Evolutionary conservation across 2,888 invertebrate genomes (phyloP).

Genomic region (Pycnomerus fuliginosus): DNA sequence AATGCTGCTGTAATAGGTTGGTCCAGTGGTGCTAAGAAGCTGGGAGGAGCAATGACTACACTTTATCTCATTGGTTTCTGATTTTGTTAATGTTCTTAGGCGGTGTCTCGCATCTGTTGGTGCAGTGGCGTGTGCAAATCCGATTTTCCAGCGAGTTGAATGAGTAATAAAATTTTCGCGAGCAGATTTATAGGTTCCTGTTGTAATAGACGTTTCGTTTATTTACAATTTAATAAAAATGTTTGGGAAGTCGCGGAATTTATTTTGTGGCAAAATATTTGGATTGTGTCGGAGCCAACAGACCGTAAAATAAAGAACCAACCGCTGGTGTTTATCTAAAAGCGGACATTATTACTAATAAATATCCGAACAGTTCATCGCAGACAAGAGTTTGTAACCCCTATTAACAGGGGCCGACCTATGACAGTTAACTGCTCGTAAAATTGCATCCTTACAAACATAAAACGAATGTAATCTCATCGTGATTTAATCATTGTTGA

Average conservation of each 20-base stretch:
- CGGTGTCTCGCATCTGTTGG: slow-evolving; percentile 28
- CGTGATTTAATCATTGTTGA: slow-evolving; percentile 3
- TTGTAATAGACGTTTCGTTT: not conserved
- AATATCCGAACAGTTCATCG: slow-evolving; percentile 21
- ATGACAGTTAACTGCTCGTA: slow-evolving; percentile 39
- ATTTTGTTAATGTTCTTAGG: slow-evolving; percentile 31
- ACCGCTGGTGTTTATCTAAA: slow-evolving; percentile 19
- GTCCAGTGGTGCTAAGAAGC: slow-evolving; percentile 33
- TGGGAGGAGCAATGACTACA: slow-evolving; percentile 37
- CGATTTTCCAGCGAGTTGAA: too few species aligned
- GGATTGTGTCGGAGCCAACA: slow-evolving; percentile 14
- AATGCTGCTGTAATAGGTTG: slow-evolving; percentile 37
- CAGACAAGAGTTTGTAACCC: slow-evolving; percentile 24
- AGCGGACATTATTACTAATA: slow-evolving; percentile 23
- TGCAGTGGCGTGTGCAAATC: slow-evolving; percentile 9
- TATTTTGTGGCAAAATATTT: slow-evolving; percentile 12
- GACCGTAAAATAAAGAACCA: slow-evolving; percentile 16
- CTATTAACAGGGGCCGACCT: slow-evolving; percentile 31
- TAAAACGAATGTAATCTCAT: slow-evolving; percentile 30
- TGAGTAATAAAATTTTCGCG: too few species aligned
- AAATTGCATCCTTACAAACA: slow-evolving; percentile 31
- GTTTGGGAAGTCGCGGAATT: slow-evolving; percentile 6
- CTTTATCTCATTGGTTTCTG: slow-evolving; percentile 36
- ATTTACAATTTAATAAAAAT: slow-evolving; percentile 10
- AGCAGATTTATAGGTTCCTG: too few species aligned